Evolutionary conservation across 2,888 invertebrate genomes (phyloP).

Genomic region (Halictus quadricinctus): DNA sequence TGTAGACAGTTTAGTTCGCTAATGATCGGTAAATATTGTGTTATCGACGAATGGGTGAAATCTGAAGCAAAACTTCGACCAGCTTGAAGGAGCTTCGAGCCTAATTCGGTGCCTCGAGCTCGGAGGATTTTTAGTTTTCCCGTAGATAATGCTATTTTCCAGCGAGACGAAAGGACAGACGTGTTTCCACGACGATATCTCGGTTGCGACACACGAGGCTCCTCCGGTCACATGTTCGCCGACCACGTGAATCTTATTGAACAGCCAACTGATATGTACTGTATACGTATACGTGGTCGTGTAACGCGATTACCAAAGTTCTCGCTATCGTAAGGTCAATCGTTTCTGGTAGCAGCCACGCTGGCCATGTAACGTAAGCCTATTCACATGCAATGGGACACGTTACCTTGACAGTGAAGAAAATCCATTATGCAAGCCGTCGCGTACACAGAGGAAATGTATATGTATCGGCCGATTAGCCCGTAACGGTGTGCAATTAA

Average conservation of each 20-base stretch:
- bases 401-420: slow-evolving; percentile 44
- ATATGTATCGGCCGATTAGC: slow-evolving; percentile 24
- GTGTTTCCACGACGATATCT: slow-evolving; percentile 15
- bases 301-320: slow-evolving; percentile 50
- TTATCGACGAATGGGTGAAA: too few species aligned
- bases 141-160: slow-evolving; percentile 11
- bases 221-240: slow-evolving; percentile 44
- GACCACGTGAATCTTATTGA: slow-evolving; percentile 62
- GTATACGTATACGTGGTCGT: slow-evolving; percentile 31
- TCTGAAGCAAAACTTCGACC: too few species aligned
- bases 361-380: slow-evolving; percentile 20
- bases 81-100: too few species aligned
- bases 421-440: slow-evolving; percentile 42
- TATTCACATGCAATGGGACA: slow-evolving; percentile 12
- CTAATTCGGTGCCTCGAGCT: background rate
- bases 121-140: slow-evolving; percentile 9
- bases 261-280: slow-evolving; percentile 17
- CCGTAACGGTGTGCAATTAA: slow-evolving; percentile 11
- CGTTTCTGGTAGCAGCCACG: slow-evolving; percentile 43
- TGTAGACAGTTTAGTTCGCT: too few species aligned
- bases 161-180: slow-evolving; percentile 13
- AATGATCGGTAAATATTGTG: too few species aligned
- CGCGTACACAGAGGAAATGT: background rate
- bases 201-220: slow-evolving; percentile 19
- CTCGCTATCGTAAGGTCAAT: slow-evolving; percentile 51